Evolutionary conservation across 2,797 vertebrate species (phyloP).

Genomic region (Spea hammondii): DNA sequence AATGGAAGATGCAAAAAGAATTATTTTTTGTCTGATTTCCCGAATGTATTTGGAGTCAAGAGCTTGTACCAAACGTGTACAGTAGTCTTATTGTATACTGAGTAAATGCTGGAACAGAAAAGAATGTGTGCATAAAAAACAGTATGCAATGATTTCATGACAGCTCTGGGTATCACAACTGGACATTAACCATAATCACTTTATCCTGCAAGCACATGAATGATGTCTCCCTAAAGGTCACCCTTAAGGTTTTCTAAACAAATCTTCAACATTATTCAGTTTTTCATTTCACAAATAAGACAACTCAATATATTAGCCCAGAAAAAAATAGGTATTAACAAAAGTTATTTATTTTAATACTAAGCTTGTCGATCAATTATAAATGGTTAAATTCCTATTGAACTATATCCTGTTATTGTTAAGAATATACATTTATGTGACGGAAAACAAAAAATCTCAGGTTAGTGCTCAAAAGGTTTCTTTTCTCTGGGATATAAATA

Average conservation of each 20-base stretch:
- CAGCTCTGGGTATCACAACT: constrained; percentile 58
- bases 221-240: constrained; percentile 56
- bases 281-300: not conserved
- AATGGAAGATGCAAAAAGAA: constrained; percentile 28
- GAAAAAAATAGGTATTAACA: not conserved
- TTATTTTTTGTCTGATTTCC: constrained; percentile 58
- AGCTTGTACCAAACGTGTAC: constrained; percentile 56
- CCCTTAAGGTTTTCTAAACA: constrained; percentile 21
- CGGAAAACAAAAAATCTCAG: too few relatives aligned
- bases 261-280: constrained; percentile 13
- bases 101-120: constrained; percentile 58
- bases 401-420: not conserved
- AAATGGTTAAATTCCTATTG: not conserved
- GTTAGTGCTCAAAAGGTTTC: too few relatives aligned
- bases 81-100: constrained; percentile 56
- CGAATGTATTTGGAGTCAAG: constrained; percentile 58
- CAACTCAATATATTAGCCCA: not conserved
- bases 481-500: not conserved
- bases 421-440: too few relatives aligned
- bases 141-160: constrained; percentile 60
- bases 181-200: constrained; percentile 57
- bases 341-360: not conserved
- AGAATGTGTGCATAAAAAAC: constrained; percentile 57
- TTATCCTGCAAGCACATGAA: constrained; percentile 57
- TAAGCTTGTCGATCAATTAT: not conserved